phyloP scores from a whole-genome alignment of 2,113 vertebrate genomes.

The Chunga burmeisteri region DNA sequence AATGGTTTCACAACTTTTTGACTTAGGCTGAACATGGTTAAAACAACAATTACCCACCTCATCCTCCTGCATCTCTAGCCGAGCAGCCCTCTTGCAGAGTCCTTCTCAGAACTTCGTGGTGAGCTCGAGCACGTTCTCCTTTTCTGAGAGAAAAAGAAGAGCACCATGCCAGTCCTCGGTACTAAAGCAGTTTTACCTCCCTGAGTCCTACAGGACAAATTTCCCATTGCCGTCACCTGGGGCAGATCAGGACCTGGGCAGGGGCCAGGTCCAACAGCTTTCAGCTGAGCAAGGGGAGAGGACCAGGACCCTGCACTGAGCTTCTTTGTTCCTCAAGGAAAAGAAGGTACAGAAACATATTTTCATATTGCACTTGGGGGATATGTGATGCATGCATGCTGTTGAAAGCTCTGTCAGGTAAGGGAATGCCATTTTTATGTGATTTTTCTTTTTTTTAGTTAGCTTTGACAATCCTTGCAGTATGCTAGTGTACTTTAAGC shows the following conservation, averaged over 20 bases:
- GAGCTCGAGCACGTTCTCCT: background rate
- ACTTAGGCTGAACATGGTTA: background rate
- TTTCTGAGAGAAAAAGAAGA: background rate
- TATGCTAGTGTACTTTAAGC: background rate
- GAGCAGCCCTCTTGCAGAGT: background rate
- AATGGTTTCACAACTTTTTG: background rate
- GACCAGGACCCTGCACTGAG: background rate
- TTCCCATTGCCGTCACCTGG: background rate
- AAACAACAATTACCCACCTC: background rate
- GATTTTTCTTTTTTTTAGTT: background rate
- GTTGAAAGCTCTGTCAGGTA: background rate
- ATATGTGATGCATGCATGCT: too few relatives aligned
- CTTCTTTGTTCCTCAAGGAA: background rate
- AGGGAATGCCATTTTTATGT: background rate
- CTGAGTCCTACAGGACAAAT: background rate
- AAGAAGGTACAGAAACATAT: background rate
- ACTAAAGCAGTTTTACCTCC: background rate
- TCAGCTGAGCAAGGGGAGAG: background rate
- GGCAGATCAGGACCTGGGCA: background rate
- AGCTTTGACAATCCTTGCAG: background rate
- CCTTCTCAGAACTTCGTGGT: background rate
- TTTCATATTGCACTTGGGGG: background rate
- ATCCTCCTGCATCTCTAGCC: background rate
- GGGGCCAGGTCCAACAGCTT: background rate
- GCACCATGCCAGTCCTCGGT: rapidly evolving